phyloP scores from a whole-genome alignment of 1,140 invertebrate species.

The Calosoma granatense region DNA sequence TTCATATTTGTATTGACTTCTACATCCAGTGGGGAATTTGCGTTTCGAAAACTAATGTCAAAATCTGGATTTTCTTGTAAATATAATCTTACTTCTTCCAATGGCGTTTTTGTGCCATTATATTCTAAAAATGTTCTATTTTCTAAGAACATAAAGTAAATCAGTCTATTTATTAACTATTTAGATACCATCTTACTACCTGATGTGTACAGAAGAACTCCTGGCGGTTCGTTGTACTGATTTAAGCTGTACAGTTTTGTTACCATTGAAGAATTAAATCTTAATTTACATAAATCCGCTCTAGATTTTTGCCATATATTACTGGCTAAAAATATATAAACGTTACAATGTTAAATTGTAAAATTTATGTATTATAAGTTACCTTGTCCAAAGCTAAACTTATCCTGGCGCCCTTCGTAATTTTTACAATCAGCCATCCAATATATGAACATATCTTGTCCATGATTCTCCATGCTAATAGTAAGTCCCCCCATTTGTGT shows the following conservation, averaged over 20 bases:
- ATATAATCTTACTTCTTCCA: conserved; percentile 34
- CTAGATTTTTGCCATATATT: conserved; percentile 50
- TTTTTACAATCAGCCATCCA: conserved; percentile 59
- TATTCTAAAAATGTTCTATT: conserved; percentile 36
- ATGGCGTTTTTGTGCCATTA: conserved; percentile 34
- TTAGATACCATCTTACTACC: conserved; percentile 30
- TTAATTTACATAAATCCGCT: conserved; percentile 58
- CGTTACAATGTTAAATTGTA: conserved; percentile 24
- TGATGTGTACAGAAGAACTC: conserved; percentile 57
- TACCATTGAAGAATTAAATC: conserved; percentile 58
- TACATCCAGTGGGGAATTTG: conserved; percentile 18
- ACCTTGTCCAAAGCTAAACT: conserved; percentile 12
- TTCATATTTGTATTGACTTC: conserved; percentile 11
- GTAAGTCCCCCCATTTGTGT: conserved; percentile 56
- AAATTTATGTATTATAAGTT: not conserved
- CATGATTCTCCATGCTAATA: conserved; percentile 49
- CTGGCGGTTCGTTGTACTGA: conserved; percentile 55
- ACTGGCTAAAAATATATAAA: conserved; percentile 41
- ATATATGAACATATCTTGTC: conserved; percentile 65
- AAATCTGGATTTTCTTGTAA: conserved; percentile 24
- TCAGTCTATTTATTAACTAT: not conserved
- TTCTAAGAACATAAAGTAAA: conserved; percentile 18
- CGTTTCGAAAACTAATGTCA: conserved; percentile 6
- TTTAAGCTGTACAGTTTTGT: conserved; percentile 60
- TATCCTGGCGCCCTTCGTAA: conserved; percentile 31